Base-by-base conservation (phyloP, 2,888 invertebrate genomes). In the Dione vanillae region DNA sequence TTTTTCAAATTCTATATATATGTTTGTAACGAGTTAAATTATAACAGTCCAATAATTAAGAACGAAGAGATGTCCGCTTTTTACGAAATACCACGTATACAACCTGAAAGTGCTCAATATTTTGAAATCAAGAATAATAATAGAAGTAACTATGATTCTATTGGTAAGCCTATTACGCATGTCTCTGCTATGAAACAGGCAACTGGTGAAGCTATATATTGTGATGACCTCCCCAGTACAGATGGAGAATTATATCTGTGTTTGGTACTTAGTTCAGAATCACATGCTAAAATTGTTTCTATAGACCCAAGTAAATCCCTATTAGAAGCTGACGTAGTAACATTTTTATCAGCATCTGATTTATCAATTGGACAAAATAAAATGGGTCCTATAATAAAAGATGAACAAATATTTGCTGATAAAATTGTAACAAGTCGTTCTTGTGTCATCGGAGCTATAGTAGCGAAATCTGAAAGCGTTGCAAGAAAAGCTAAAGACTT, bases 161-260 rank as follows among this genome's bases (percentile, higher is more conserved):
- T 99, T 47, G 98, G 98, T 0, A 94, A 95, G 69, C 97, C 98
- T 0, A 90, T 97, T 68, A 93, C 95, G 0, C 99, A 99, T 83
- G 89, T 94, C 2, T 96, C 98, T 11, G 98, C 97, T 0, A 92
- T 95, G 49, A 98, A 98, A 83, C 99, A 99, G 91, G 97, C 96
- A 0, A 96, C 97, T 0, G 97, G 98, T 1, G 98, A 99, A 92
- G 98, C 99, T 0, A 89, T 97, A 35, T 99, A 98, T 83, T 96
- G 96, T 77, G 98, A 98, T 83, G 99, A 99, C 84, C 95, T 97
- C 74, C 97, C 97, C 0, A 90, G 88, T 67, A 90, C 94, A 72
- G 94, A 95, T 74, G 95, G 95, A 65, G 98, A 98, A 85, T 87
- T 98, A 1, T 97, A 96, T 82, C 88, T 98, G 78, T 95, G 95